These are phyloP conservation scores for Lophochroa leadbeateri DNA, from an alignment of 2,113 vertebrate genomes.

Conservation along the genomic window DNA sequence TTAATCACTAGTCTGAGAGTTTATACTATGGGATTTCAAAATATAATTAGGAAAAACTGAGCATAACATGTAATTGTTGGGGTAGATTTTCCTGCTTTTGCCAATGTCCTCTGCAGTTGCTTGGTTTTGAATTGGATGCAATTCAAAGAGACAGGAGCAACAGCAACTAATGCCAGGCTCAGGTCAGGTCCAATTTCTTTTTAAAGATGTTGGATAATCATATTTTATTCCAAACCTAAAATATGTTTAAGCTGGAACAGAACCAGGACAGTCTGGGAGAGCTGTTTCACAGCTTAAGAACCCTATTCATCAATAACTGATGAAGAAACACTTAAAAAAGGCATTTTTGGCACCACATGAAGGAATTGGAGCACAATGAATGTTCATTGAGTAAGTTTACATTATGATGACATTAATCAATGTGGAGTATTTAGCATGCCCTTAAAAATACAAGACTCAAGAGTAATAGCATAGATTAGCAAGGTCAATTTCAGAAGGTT, in stretches of 20 bases:
- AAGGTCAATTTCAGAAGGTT: neutral
- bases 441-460: neutral
- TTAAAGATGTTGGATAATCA: slow-evolving; percentile 39
- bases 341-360: neutral
- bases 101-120: neutral
- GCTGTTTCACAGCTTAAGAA: neutral
- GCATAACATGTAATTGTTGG: neutral
- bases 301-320: neutral
- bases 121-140: slow-evolving; percentile 42
- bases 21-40: neutral
- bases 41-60: neutral
- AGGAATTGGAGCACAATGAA: neutral
- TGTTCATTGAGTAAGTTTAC: neutral
- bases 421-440: neutral
- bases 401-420: neutral
- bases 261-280: slow-evolving; percentile 30
- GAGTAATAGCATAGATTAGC: neutral
- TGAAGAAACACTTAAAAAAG: neutral
- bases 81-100: neutral
- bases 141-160: slow-evolving; percentile 56
- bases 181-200: slow-evolving; percentile 49
- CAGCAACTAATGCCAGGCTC: slow-evolving; percentile 55
- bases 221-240: slow-evolving; percentile 48
- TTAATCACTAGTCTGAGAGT: slow-evolving; percentile 3
- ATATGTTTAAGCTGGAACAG: slow-evolving; percentile 62